phyloP scores from a whole-genome alignment of 2,113 vertebrate species.

The Agapornis roseicollis region DNA sequence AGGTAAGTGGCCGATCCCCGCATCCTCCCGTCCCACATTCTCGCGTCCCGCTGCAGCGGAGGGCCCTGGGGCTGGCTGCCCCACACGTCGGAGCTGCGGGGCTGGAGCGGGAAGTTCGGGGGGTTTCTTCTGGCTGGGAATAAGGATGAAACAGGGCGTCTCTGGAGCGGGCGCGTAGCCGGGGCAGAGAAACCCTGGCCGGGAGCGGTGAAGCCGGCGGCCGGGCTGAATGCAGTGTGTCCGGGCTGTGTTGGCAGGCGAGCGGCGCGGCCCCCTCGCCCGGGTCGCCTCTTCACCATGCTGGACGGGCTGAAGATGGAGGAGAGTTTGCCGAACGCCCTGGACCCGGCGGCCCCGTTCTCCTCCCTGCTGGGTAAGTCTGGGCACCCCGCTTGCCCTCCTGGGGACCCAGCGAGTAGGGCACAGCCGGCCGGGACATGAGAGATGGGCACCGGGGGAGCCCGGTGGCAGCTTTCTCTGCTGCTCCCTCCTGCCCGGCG shows the following conservation, averaged over 20 bases:
- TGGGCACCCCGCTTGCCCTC: background rate
- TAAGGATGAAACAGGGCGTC: background rate
- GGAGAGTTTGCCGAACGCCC: constrained; percentile 71
- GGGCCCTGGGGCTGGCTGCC: no score
- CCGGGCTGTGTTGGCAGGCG: constrained; percentile 31
- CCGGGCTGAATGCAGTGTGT: background rate
- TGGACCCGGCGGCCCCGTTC: constrained; percentile 70
- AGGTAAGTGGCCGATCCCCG: constrained; percentile 13
- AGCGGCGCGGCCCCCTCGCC: background rate
- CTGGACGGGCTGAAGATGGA: constrained; percentile 81
- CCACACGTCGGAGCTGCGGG: background rate
- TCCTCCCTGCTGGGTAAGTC: constrained; percentile 77
- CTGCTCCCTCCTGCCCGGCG: background rate
- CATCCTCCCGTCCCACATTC: background rate
- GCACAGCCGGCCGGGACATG: background rate
- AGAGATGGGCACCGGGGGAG: background rate
- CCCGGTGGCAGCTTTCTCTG: background rate
- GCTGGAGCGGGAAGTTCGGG: background rate
- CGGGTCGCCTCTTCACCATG: constrained; percentile 51
- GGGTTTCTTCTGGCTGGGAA: background rate
- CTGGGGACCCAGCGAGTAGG: background rate
- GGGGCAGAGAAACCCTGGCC: background rate
- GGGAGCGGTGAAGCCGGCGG: background rate
- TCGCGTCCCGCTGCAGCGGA: background rate
- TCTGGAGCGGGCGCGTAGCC: background rate